Evolutionary conservation across 2,113 vertebrate species (phyloP).

Genomic region (Datnioides undecimradiatus): DNA sequence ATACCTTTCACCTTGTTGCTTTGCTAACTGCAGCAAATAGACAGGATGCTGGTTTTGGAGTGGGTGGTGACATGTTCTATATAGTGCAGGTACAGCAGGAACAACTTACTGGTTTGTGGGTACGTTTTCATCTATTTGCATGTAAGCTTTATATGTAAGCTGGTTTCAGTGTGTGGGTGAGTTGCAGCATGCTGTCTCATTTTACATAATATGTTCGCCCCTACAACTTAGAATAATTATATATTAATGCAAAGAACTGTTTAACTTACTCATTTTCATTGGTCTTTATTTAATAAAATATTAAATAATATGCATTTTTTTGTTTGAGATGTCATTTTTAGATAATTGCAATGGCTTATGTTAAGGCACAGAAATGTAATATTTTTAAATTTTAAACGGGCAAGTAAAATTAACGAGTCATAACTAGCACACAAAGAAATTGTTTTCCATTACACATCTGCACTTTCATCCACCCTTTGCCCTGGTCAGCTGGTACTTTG

Average conservation of each 20-base stretch:
- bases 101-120: neutral
- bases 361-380: neutral
- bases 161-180: neutral
- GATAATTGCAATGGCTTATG: neutral
- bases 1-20: neutral
- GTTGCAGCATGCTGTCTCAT: neutral
- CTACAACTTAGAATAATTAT: neutral
- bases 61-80: neutral
- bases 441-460: neutral
- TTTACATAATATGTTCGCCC: neutral
- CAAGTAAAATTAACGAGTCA: neutral
- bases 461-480: neutral
- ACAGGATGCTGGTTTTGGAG: neutral
- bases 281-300: neutral
- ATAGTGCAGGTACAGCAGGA: accelerated
- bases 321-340: neutral
- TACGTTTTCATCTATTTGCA: neutral
- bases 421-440: neutral
- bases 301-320: neutral
- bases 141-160: neutral
- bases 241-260: neutral
- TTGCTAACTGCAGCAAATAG: neutral
- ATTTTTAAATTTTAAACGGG: neutral
- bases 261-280: too few relatives aligned
- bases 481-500: neutral